These are phyloP conservation scores for Brachionus koreanus DNA, from an alignment of 1,140 invertebrate genomes.

Conservation along the genomic window DNA sequence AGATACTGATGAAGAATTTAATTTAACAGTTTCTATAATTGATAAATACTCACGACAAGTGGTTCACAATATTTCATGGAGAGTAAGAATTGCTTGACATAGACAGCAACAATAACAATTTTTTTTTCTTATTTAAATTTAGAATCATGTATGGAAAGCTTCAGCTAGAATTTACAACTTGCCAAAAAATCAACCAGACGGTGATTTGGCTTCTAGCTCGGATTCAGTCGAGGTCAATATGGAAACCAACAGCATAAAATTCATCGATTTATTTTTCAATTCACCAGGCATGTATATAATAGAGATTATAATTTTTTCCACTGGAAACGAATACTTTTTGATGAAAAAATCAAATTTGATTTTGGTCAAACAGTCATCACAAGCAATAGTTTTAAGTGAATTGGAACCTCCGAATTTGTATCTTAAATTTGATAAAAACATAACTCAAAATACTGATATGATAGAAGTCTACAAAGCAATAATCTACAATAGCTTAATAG, in stretches of 20 bases:
- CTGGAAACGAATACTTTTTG: not conserved
- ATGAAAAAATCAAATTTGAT: not conserved
- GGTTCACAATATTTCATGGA: constrained; percentile 15
- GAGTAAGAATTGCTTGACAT: too few species aligned
- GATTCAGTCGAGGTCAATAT: not conserved
- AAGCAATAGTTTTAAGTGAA: not conserved
- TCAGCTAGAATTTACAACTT: not conserved
- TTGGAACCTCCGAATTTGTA: not conserved
- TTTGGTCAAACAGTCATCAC: not conserved
- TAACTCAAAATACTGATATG: not conserved
- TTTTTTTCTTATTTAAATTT: not conserved
- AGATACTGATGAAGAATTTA: not conserved
- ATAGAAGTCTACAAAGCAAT: not conserved
- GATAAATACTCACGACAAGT: not conserved
- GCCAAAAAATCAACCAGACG: not conserved
- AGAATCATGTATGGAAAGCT: not conserved
- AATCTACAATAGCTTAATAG: not conserved
- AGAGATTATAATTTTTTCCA: not conserved
- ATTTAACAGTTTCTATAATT: not conserved
- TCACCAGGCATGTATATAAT: constrained; percentile 14
- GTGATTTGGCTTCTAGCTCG: not conserved
- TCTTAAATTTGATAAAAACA: not conserved
- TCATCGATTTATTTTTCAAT: not conserved
- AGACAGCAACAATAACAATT: too few species aligned
- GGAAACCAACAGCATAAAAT: not conserved